phyloP scores from a whole-genome alignment of 2,888 invertebrate genomes.

The Chrysodeixis includens region DNA sequence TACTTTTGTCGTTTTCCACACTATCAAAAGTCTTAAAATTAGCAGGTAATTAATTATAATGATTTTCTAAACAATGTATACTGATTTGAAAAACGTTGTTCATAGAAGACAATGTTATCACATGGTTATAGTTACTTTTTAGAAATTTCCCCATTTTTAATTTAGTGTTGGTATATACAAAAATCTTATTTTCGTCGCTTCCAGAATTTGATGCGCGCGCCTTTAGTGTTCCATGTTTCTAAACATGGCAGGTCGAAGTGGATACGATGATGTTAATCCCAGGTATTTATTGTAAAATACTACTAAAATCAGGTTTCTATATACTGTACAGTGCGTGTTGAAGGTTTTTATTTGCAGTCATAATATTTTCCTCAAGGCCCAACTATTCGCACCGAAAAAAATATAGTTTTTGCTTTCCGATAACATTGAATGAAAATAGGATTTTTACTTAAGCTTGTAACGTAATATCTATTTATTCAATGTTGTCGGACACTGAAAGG shows the following conservation, averaged over 20 bases:
- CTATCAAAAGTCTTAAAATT: no score
- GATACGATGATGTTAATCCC: conserved; percentile 94
- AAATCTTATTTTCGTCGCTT: conserved; percentile 55
- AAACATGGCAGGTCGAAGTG: conserved; percentile 97
- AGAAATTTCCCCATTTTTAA: background rate
- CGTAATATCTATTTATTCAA: conserved; percentile 63
- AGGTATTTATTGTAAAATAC: conserved; percentile 89
- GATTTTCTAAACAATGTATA: no score
- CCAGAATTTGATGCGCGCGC: conserved; percentile 81
- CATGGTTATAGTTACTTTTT: no score
- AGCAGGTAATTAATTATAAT: no score
- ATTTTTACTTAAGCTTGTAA: conserved; percentile 70
- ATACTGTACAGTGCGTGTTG: conserved; percentile 45
- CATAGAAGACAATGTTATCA: no score
- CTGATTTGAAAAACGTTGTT: no score
- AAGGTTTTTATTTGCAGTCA: conserved; percentile 49
- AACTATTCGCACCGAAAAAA: conserved; percentile 53
- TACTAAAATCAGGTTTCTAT: conserved; percentile 54
- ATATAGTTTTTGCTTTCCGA: conserved; percentile 76
- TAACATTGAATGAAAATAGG: conserved; percentile 82
- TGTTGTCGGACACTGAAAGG: conserved; percentile 46
- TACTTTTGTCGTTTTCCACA: no score
- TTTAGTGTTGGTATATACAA: conserved; percentile 45
- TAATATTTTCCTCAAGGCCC: conserved; percentile 36
- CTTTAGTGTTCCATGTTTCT: conserved; percentile 89